Evolutionary conservation across 2,113 vertebrate genomes (phyloP).

Genomic region (Leptobrachium ailaonicum): DNA sequence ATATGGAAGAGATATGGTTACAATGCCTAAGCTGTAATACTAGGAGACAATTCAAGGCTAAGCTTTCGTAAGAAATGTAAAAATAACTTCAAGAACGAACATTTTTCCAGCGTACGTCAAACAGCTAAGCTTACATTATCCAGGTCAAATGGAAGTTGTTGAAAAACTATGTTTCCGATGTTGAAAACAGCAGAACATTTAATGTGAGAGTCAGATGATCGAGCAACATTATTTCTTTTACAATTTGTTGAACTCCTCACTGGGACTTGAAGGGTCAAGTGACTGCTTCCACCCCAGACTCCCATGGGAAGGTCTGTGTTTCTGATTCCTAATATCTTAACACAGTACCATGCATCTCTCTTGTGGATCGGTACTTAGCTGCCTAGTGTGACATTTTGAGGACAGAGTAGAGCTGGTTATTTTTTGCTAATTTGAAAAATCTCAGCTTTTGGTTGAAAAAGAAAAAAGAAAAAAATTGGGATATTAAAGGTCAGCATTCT

Average conservation of each 20-base stretch:
- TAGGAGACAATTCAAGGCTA: background rate
- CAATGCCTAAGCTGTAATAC: background rate
- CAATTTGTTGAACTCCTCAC: background rate
- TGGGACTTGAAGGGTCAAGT: background rate
- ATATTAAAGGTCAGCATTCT: background rate
- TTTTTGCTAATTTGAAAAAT: background rate
- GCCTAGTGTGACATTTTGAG: background rate
- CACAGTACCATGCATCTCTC: background rate
- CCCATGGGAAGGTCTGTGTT: background rate
- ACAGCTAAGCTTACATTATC: slow-evolving; percentile 1
- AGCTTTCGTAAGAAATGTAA: background rate
- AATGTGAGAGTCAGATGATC: background rate
- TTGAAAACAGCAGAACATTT: background rate
- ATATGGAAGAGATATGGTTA: background rate
- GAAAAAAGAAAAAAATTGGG: background rate
- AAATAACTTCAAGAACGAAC: background rate
- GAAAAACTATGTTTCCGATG: background rate
- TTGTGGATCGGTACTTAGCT: background rate
- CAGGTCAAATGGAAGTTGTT: background rate
- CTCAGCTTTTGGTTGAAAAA: background rate
- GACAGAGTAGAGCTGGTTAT: background rate
- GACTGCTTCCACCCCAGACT: background rate
- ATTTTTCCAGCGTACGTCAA: background rate
- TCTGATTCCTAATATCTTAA: background rate
- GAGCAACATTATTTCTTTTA: background rate